Evolutionary conservation across 2,797 vertebrate genomes (phyloP).

Genomic region (Eospalax fontanierii): DNA sequence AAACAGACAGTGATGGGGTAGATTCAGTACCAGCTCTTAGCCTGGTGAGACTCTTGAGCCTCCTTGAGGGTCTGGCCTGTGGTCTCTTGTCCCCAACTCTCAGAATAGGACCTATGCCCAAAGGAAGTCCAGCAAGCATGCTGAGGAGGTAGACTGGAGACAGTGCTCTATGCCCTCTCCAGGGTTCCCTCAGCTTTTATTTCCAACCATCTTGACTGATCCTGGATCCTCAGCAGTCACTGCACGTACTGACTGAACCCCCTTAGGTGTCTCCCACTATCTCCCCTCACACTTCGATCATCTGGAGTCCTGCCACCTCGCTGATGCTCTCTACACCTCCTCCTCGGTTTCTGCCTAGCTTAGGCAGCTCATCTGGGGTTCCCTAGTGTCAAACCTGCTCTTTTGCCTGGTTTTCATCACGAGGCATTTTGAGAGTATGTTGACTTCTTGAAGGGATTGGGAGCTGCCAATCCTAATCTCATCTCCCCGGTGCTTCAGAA

Average conservation of each 20-base stretch:
- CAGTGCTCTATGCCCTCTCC: not conserved
- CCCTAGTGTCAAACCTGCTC: not conserved
- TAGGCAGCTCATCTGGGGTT: not conserved
- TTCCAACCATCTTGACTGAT: not conserved
- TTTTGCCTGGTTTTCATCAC: not conserved
- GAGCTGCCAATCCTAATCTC: not conserved
- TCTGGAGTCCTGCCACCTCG: not conserved
- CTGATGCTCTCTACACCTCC: not conserved
- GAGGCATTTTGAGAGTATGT: no score
- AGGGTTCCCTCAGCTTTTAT: not conserved
- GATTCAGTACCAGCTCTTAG: not conserved
- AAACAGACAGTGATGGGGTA: fast-evolving
- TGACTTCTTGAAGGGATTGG: not conserved
- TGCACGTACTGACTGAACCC: not conserved
- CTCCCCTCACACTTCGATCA: not conserved
- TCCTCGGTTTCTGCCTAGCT: not conserved
- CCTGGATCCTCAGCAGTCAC: not conserved
- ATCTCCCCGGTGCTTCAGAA: not conserved
- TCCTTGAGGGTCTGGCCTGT: not conserved
- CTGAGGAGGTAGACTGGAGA: no score
- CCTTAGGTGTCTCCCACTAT: not conserved
- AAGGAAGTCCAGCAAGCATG: not conserved
- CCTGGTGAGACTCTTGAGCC: not conserved
- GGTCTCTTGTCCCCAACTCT: not conserved
- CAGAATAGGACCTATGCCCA: not conserved